Percentiles rank a stretch among this genome's conserved stretches.
Evolutionary conservation across 2,113 vertebrate genomes (phyloP).

Genomic region (Poeciliopsis prolifica): DNA sequence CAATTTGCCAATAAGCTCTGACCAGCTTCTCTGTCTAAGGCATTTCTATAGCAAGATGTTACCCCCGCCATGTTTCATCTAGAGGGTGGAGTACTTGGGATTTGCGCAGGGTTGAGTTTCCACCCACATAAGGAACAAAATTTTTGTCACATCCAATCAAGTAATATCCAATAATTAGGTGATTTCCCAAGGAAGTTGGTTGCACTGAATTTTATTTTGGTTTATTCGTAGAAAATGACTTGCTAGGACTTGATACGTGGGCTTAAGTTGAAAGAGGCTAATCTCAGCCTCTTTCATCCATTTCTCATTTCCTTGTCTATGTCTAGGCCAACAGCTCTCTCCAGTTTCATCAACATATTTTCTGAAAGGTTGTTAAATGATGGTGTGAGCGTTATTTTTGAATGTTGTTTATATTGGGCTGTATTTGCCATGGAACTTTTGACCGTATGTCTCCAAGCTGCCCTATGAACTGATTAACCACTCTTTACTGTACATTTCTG

Average conservation of each 20-base stretch:
- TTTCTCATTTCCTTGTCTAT: conserved; percentile 54
- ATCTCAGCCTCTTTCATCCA: conserved; percentile 64
- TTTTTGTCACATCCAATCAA: not conserved
- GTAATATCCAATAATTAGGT: not conserved
- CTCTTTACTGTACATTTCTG: conserved; percentile 57
- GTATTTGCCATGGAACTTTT: conserved; percentile 43
- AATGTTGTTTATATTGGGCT: conserved; percentile 55
- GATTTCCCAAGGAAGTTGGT: not conserved
- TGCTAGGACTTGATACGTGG: conserved; percentile 8
- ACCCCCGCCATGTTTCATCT: not conserved
- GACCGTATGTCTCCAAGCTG: conserved; percentile 33
- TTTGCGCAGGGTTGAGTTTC: not conserved
- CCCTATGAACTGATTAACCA: conserved; percentile 48
- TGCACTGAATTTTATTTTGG: no score
- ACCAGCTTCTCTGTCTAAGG: not conserved
- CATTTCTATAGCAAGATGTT: not conserved
- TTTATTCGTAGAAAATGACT: no score
- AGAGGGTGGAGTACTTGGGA: not conserved
- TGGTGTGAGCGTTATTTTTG: conserved; percentile 19
- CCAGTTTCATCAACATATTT: conserved; percentile 38
- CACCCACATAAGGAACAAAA: not conserved
- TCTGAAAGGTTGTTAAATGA: conserved; percentile 39
- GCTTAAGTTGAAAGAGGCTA: conserved; percentile 64
- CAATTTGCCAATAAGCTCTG: not conserved
- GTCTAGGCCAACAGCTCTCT: conserved; percentile 18